Conservation (phyloP, 2,113 vertebrate species). For the Atractosteus spatula region DNA sequence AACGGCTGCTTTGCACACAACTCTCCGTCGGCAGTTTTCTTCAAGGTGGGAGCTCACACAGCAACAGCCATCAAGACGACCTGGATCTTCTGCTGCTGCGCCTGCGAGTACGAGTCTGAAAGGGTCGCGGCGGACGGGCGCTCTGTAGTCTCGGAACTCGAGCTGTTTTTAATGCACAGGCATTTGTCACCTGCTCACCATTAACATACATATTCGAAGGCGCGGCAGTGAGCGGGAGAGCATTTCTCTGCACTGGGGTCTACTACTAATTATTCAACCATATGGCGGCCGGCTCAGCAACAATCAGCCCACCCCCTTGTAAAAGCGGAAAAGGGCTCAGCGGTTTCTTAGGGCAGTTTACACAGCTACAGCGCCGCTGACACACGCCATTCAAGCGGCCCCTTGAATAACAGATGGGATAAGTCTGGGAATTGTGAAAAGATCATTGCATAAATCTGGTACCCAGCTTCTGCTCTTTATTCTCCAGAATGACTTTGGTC, state of each 20-base stretch:
- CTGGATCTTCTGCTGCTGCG: conserved; percentile 45
- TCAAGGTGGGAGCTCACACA: too few species aligned
- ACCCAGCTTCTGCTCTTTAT: conserved; percentile 77
- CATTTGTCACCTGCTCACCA: conserved; percentile 75
- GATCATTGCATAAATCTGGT: conserved; percentile 82
- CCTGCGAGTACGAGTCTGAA: conserved; percentile 28
- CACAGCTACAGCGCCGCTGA: conserved; percentile 80
- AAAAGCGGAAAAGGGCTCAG: conserved; percentile 74
- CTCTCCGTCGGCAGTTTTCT: too few species aligned
- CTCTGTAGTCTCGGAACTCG: conserved; percentile 46
- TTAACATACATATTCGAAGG: conserved; percentile 74
- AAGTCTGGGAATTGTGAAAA: conserved; percentile 79
- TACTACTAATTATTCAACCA: conserved; percentile 97
- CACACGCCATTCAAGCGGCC: conserved; percentile 88
- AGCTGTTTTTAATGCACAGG: conserved; percentile 82
- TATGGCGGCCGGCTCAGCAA: conserved; percentile 84
- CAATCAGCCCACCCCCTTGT: conserved; percentile 68
- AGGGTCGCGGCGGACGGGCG: conserved; percentile 29
- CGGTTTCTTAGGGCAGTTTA: conserved; percentile 81
- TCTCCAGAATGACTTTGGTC: conserved; percentile 79
- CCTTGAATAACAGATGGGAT: conserved; percentile 90
- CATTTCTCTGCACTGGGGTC: conserved; percentile 81
- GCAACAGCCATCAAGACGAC: too few species aligned
- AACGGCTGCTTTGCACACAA: too few species aligned
- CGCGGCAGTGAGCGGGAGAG: conserved; percentile 59